Percentiles rank a stretch among this genome's conserved stretches.
These are phyloP conservation scores for Spodoptera littoralis DNA, from an alignment of 2,888 invertebrate species.

Conservation along the genomic window DNA sequence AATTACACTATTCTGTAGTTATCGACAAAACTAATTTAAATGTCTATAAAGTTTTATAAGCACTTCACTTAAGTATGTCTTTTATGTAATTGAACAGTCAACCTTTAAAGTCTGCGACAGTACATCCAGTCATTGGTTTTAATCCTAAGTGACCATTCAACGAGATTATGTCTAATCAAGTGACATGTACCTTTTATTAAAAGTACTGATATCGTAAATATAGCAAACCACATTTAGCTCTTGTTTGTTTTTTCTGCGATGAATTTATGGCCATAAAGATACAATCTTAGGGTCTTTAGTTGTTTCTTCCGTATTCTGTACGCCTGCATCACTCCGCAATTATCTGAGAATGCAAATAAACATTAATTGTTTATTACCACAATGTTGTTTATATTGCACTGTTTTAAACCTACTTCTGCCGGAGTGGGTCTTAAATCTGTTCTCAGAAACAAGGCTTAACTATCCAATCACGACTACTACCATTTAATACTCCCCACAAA, in stretches of 20 bases:
- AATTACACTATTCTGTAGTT: conserved; percentile 50
- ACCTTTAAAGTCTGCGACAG: conserved; percentile 51
- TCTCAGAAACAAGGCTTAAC: conserved; percentile 34
- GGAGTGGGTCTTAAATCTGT: conserved; percentile 27
- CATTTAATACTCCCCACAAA: conserved; percentile 27
- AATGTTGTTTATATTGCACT: conserved; percentile 30
- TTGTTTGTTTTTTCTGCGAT: conserved; percentile 24
- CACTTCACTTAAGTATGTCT: conserved; percentile 12
- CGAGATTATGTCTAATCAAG: conserved; percentile 54
- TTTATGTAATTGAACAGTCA: conserved; percentile 66
- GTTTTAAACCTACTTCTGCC: conserved; percentile 40
- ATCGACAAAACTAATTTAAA: conserved; percentile 56
- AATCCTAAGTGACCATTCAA: conserved; percentile 36
- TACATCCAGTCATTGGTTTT: conserved; percentile 32
- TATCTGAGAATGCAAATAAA: conserved; percentile 43
- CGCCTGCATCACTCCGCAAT: conserved; percentile 27
- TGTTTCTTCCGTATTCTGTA: conserved; percentile 50
- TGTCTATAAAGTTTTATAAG: conserved; percentile 58
- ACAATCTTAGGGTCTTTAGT: conserved; percentile 47
- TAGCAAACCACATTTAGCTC: conserved; percentile 17
- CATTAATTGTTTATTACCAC: conserved; percentile 42
- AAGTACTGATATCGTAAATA: conserved; percentile 14
- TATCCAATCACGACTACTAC: conserved; percentile 23
- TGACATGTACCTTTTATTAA: conserved; percentile 38
- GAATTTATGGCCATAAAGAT: conserved; percentile 44